These are phyloP conservation scores for Elmis aenea DNA, from an alignment of 2,888 invertebrate species.

Conservation along the genomic window DNA sequence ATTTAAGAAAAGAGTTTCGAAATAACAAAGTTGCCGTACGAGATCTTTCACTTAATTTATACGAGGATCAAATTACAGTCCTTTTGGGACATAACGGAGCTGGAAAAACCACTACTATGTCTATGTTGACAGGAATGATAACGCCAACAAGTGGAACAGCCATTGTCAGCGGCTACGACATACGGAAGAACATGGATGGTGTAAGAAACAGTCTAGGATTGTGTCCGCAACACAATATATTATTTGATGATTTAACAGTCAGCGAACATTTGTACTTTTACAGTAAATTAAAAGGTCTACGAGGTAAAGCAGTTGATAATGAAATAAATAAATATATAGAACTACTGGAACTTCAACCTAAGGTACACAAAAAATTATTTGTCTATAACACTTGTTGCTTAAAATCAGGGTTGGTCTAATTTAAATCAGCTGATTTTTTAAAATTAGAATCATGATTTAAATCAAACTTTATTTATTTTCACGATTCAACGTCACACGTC, in stretches of 20 bases:
- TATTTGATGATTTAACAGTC: slow-evolving; percentile 79
- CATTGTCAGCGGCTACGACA: slow-evolving; percentile 68
- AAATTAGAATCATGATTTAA: no score
- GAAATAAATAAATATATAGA: slow-evolving; percentile 63
- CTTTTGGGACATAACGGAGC: slow-evolving; percentile 78
- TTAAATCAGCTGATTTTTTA: no score
- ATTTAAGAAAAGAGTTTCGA: slow-evolving; percentile 59
- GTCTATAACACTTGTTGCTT: no score
- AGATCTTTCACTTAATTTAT: slow-evolving; percentile 74
- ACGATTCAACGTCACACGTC: no score
- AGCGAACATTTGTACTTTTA: slow-evolving; percentile 80
- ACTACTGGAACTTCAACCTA: slow-evolving; percentile 61
- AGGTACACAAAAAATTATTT: slow-evolving; percentile 45
- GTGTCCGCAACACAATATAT: slow-evolving; percentile 82
- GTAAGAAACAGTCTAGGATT: slow-evolving; percentile 70
- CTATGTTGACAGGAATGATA: slow-evolving; percentile 80
- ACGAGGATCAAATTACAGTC: slow-evolving; percentile 84
- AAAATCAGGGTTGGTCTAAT: no score
- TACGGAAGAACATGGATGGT: slow-evolving; percentile 55
- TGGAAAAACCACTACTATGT: slow-evolving; percentile 91
- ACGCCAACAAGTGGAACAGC: slow-evolving; percentile 66
- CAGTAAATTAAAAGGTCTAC: slow-evolving; percentile 64
- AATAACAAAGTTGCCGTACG: slow-evolving; percentile 58
- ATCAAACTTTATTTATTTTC: no score
- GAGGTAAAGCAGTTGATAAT: slow-evolving; percentile 48